Conservation (phyloP, 92 coral and sea anemone species). For the Chrysogorgia sp. region DNA sequence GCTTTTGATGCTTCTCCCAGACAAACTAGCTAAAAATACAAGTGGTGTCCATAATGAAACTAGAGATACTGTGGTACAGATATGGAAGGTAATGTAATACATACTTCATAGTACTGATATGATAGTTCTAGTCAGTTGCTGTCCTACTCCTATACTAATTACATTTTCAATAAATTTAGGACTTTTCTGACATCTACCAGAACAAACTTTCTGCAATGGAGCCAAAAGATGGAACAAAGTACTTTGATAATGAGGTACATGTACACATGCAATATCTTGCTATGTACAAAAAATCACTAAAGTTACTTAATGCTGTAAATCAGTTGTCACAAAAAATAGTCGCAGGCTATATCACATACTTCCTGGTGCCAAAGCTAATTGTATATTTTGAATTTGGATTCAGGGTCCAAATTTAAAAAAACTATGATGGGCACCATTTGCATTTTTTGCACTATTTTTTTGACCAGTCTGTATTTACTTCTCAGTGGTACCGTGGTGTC, state of each 20-base stretch:
- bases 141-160: not conserved
- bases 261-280: not conserved
- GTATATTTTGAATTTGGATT: too few relatives aligned
- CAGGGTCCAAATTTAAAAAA: too few relatives aligned
- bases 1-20: conserved; percentile 12
- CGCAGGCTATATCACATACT: too few relatives aligned
- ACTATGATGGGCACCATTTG: too few relatives aligned
- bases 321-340: too few relatives aligned
- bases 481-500: too few relatives aligned
- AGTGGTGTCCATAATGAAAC: conserved; percentile 37
- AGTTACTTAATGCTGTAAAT: too few relatives aligned
- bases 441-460: too few relatives aligned
- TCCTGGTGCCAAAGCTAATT: too few relatives aligned
- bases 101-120: not conserved
- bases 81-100: conserved; percentile 45
- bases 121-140: not conserved
- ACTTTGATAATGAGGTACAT: too few relatives aligned
- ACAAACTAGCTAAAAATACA: conserved; percentile 15
- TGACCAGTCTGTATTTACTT: too few relatives aligned
- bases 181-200: conserved; percentile 2
- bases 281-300: not conserved
- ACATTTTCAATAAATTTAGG: not conserved
- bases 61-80: conserved; percentile 30
- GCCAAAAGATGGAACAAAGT: not conserved
- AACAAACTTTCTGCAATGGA: conserved; percentile 2